Conservation (phyloP, 2,888 invertebrate genomes). For the Cerastis rubricosa region DNA sequence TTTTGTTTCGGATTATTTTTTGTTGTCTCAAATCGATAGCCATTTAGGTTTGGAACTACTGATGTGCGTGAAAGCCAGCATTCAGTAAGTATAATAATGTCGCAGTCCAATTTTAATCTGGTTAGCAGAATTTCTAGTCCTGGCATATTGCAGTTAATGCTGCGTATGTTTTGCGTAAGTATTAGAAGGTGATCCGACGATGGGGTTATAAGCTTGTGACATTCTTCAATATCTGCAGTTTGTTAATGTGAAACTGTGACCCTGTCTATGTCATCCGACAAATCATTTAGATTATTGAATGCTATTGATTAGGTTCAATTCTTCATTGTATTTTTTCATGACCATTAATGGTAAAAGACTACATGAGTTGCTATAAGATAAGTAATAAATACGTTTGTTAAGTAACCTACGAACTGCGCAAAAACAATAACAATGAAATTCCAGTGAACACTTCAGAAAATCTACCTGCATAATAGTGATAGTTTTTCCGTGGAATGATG, state of each 20-base stretch:
- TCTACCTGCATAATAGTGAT: too few relatives aligned
- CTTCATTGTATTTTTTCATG: background rate
- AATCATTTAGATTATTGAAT: background rate
- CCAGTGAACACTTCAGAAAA: background rate
- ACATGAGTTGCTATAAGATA: background rate
- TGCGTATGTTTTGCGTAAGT: slow-evolving; percentile 4
- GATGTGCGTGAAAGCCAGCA: too few relatives aligned
- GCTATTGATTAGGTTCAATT: background rate
- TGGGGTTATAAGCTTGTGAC: background rate
- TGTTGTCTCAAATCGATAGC: too few relatives aligned
- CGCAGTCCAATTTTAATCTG: too few relatives aligned
- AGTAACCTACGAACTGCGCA: background rate
- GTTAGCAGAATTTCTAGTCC: too few relatives aligned
- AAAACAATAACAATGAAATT: background rate
- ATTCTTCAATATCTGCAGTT: too few relatives aligned
- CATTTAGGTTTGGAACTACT: too few relatives aligned
- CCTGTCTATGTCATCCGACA: background rate
- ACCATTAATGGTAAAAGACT: background rate
- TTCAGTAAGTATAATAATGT: too few relatives aligned
- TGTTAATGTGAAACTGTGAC: background rate
- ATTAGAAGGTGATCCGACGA: background rate
- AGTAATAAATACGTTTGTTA: background rate
- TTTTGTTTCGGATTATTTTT: too few relatives aligned
- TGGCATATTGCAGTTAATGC: too few relatives aligned
- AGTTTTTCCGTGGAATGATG: background rate